phyloP scores from a whole-genome alignment of 2,797 vertebrate species.

The Xyrichtys novacula region DNA sequence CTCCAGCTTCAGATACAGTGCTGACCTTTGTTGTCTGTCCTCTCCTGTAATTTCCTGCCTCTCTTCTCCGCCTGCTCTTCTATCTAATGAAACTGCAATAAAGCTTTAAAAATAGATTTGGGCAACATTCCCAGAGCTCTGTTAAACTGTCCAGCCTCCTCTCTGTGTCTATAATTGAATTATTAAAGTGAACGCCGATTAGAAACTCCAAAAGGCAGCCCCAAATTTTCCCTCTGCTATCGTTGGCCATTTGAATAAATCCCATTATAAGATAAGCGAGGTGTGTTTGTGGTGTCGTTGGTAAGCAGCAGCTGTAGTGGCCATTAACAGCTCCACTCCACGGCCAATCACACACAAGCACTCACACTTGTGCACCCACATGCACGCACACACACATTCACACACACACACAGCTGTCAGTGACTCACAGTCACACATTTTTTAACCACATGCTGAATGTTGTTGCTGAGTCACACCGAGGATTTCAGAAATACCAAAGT shows the following conservation, averaged over 20 bases:
- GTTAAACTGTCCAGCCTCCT: constrained; percentile 1
- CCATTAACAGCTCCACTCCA: constrained; percentile 26
- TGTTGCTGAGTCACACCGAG: not conserved
- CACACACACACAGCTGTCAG: constrained; percentile 7
- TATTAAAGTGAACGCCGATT: constrained; percentile 38
- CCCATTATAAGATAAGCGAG: constrained; percentile 48
- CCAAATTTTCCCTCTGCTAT: not conserved
- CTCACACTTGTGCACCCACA: constrained; percentile 28
- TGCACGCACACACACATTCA: constrained; percentile 8
- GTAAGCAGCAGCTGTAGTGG: constrained; percentile 36
- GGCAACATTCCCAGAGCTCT: constrained; percentile 7
- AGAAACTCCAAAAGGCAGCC: constrained; percentile 5
- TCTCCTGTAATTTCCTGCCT: constrained; percentile 39
- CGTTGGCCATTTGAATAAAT: constrained; percentile 48
- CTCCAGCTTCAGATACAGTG: not conserved
- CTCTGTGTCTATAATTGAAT: constrained; percentile 43
- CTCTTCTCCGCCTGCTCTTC: not conserved
- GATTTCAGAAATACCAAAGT: not conserved
- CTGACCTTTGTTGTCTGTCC: constrained; percentile 20
- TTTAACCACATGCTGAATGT: not conserved
- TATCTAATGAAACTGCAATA: constrained; percentile 34
- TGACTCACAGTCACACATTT: not conserved
- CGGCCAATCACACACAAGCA: constrained; percentile 19
- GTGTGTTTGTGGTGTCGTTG: constrained; percentile 21
- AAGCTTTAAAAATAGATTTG: constrained; percentile 30